A percentile compares a stretch with the other conserved stretches of the same genome.
These are phyloP conservation scores for Drosophila elegans DNA, from an alignment of 1,140 invertebrate genomes.

Conservation along the genomic window DNA sequence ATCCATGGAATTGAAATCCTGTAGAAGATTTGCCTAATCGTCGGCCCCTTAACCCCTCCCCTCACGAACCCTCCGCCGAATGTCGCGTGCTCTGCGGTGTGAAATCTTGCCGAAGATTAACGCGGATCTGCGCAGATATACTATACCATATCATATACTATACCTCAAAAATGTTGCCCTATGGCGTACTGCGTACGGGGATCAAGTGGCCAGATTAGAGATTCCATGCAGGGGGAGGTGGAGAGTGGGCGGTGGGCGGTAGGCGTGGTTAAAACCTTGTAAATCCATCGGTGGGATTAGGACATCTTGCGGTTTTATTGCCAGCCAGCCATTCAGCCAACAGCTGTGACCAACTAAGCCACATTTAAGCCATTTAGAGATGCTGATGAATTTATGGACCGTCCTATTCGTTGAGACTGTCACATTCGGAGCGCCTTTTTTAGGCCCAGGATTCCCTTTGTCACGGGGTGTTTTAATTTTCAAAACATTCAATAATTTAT, in stretches of 20 bases:
- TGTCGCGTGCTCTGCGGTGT: conserved; percentile 52
- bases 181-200: not conserved
- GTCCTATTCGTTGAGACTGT: conserved; percentile 37
- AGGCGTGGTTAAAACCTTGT: conserved; percentile 59
- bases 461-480: not conserved
- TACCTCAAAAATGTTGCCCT: not conserved
- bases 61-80: not conserved
- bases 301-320: conserved; percentile 74
- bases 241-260: not conserved
- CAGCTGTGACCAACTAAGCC: conserved; percentile 26
- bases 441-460: not conserved
- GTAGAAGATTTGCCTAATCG: conserved; percentile 52
- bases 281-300: conserved; percentile 68
- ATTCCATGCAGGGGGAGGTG: conserved; percentile 1
- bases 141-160: not conserved
- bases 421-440: not conserved
- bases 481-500: no score
- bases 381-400: conserved; percentile 77
- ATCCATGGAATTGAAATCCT: conserved; percentile 27
- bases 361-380: conserved; percentile 72
- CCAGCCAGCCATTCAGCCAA: conserved; percentile 16
- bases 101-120: conserved; percentile 67
- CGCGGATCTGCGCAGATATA: conserved; percentile 33
- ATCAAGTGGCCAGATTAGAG: conserved; percentile 43
- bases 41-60: not conserved